phyloP scores from a whole-genome alignment of 2,797 vertebrate species.

The Sebastes taczanowskii region DNA sequence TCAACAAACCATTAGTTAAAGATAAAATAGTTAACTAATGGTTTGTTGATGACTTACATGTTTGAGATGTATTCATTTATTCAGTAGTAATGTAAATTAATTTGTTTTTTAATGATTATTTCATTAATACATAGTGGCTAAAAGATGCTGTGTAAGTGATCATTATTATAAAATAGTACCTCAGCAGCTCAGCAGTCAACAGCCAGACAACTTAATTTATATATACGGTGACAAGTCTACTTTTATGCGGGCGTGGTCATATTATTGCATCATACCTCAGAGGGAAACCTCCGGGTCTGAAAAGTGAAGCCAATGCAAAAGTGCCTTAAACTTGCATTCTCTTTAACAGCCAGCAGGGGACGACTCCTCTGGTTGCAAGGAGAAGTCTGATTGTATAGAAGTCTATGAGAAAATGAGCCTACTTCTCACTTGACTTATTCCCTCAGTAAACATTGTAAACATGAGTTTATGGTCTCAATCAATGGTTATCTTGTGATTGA shows the following conservation, averaged over 20 bases:
- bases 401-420: no score
- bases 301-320: no score
- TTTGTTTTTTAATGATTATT: not conserved
- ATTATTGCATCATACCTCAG: not conserved
- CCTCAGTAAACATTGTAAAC: no score
- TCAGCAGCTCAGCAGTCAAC: not conserved
- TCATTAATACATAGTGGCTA: not conserved
- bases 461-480: no score
- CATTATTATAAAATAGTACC: not conserved
- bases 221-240: not conserved
- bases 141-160: not conserved
- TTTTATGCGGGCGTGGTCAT: not conserved
- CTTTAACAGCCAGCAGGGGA: no score
- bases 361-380: no score
- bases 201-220: not conserved
- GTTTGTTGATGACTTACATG: not conserved
- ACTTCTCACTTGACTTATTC: no score
- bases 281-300: rapidly evolving
- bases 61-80: not conserved
- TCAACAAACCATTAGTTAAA: no score
- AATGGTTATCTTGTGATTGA: no score
- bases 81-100: not conserved
- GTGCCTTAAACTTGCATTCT: no score
- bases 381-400: no score
- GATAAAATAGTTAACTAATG: no score